Evolutionary conservation across 1,140 invertebrate genomes (phyloP).

Genomic region (Nilaparvata lugens): DNA sequence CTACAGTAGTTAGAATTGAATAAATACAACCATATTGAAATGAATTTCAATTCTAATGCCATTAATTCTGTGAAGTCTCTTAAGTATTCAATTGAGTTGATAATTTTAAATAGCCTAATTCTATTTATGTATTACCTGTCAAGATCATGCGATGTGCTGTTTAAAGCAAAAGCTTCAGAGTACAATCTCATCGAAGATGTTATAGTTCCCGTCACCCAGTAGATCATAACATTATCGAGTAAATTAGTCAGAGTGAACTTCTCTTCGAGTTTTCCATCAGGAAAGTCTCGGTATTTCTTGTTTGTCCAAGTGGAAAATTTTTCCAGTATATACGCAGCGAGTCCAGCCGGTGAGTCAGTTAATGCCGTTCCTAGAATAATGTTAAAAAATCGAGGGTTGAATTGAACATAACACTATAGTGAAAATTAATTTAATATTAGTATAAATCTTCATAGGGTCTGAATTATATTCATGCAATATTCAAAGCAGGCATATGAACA

Average conservation of each 20-base stretch:
- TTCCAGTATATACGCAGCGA: constrained; percentile 64
- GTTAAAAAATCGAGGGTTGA: no score
- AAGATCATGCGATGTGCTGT: constrained; percentile 34
- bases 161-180: constrained; percentile 47
- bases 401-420: no score
- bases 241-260: constrained; percentile 61
- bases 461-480: no score
- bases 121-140: constrained; percentile 46
- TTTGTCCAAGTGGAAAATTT: constrained; percentile 64
- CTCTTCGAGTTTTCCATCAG: constrained; percentile 62
- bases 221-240: constrained; percentile 82
- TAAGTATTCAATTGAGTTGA: no score
- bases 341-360: constrained; percentile 51
- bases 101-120: no score
- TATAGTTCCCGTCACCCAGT: constrained; percentile 69
- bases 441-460: no score
- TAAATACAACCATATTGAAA: no score
- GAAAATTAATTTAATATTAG: no score
- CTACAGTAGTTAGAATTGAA: no score
- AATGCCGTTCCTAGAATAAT: constrained; percentile 42
- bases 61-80: no score
- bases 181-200: constrained; percentile 69
- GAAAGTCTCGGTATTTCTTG: constrained; percentile 38
- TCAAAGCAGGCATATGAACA: no score
- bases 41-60: no score